Evolutionary conservation across 2,888 invertebrate genomes (phyloP), one percentile per base, ranked within the genome.

Genomic region (Nomada lathburiana): DNA sequence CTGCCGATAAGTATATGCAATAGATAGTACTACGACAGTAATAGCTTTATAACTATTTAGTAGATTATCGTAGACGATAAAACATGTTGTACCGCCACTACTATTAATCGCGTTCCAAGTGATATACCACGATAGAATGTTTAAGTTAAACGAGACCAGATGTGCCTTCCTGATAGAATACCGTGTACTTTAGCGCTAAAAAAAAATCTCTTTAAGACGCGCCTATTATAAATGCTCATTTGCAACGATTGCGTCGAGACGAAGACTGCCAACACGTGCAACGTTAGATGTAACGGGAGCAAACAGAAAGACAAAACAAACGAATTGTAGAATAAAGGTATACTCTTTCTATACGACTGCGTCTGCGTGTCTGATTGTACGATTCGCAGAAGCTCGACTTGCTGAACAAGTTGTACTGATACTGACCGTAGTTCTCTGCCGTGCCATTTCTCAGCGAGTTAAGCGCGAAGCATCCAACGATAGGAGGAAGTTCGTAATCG

Each of bases 141-240:
- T 89, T 83, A 84, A 84, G 86, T 84, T 60, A 74, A 85, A 84
- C 76, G 70, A 87, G 79, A 87, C 75, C 75, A 69, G 79, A 91
- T 89, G 90, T 91, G 91, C 92, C 90, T 92, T 90, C 47, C 26
- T 68, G 88, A 83, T 90, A 91, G 88, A 74, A 81, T 88, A 86
- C 55, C 36, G 50, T 63, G 26, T 47, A 60, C 4, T 75, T 64
- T 83, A 84, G 71, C 20, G 74, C n/a, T 77, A 82, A 23, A 13
- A 13, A 20, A 53, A 64, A 44, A 18, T 52, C 64, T 78, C 63
- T 44, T 63, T 59, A 75, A 67, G 63, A 71, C 26, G 53, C 44
- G 47, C 65, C 55, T 62, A 70, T 82, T 52, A 60, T 68, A 73
- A 82, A 90, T 87, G 87, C 89, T 88, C 88, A 82, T 82, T 86